phyloP scores from a whole-genome alignment of 2,113 vertebrate species.

The Alouatta palliata region DNA sequence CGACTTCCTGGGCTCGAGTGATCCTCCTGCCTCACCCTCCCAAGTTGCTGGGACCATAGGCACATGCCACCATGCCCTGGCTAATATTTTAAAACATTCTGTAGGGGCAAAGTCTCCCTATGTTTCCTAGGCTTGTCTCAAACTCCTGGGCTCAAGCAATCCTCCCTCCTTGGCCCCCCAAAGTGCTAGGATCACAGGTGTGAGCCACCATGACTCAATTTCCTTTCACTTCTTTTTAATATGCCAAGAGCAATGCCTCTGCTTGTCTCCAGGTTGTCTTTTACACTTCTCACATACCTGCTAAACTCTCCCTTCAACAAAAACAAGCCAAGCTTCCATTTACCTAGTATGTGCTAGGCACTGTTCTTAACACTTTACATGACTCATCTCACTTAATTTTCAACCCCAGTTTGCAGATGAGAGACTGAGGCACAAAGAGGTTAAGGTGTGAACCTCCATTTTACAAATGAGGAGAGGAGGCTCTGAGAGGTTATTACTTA shows the following conservation, averaged over 20 bases:
- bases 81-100: too few species aligned
- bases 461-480: not conserved
- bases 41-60: too few species aligned
- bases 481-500: not conserved
- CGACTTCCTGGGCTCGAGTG: too few species aligned
- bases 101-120: too few species aligned
- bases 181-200: too few species aligned
- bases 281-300: not conserved
- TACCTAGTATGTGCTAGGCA: not conserved
- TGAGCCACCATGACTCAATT: too few species aligned
- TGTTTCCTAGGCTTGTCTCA: too few species aligned
- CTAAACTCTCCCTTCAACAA: not conserved
- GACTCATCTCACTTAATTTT: not conserved
- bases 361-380: not conserved
- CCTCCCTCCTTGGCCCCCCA: too few species aligned
- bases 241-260: too few species aligned
- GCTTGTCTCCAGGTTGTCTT: not conserved
- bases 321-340: not conserved
- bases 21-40: too few species aligned
- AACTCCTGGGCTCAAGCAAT: too few species aligned
- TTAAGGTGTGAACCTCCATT: not conserved
- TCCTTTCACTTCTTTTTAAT: not conserved
- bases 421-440: not conserved
- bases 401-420: not conserved
- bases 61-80: too few species aligned